Conservation (phyloP, 2,797 vertebrate genomes). For the Ceyx erithaca region DNA sequence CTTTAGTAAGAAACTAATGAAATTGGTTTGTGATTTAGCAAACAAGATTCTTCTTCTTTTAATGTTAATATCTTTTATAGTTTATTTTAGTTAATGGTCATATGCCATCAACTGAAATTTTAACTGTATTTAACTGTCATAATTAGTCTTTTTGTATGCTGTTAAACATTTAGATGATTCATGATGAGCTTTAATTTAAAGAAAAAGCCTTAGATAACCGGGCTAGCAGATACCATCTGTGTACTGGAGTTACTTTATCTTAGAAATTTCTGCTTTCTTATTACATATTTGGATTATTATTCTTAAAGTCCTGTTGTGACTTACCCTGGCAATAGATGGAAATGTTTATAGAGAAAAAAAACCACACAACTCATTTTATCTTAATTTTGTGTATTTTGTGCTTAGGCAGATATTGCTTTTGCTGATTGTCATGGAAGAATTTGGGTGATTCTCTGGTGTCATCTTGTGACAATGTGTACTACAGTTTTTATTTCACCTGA, state of each 20-base stretch:
- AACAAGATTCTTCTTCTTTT: background rate
- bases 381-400: background rate
- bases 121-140: background rate
- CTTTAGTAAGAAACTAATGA: background rate
- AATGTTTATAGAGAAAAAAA: background rate
- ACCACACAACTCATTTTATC: background rate
- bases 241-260: background rate
- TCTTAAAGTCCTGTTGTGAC: background rate
- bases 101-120: background rate
- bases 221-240: background rate
- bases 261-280: background rate
- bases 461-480: background rate
- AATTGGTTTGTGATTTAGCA: background rate
- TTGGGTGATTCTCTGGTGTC: background rate
- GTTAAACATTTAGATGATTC: background rate
- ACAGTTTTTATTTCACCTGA: background rate
- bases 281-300: background rate
- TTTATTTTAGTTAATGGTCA: background rate
- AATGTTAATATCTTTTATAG: background rate
- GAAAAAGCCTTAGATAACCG: background rate
- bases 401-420: background rate
- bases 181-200: background rate
- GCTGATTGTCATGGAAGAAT: background rate
- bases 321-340: background rate
- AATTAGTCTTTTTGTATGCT: background rate